phyloP scores from a whole-genome alignment of 1,140 invertebrate species.

The Platyscapa corneri region DNA sequence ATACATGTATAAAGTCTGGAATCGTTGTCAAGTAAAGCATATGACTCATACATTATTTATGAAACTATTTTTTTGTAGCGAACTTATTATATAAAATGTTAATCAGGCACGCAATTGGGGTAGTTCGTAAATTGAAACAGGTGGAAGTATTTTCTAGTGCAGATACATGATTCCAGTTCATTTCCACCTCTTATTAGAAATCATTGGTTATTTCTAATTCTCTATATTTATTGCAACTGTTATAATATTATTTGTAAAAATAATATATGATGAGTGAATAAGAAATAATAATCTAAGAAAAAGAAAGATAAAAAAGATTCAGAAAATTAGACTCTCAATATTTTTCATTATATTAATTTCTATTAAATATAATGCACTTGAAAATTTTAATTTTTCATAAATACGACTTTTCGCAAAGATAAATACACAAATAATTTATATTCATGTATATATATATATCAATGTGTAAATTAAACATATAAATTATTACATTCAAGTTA shows the following conservation, averaged over 20 bases:
- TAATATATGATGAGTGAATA: too few species aligned
- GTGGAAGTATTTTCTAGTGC: conserved; percentile 63
- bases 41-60: not conserved
- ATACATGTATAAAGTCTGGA: conserved; percentile 13
- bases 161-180: not conserved
- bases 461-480: too few species aligned
- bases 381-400: too few species aligned
- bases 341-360: too few species aligned
- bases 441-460: too few species aligned
- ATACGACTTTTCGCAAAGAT: too few species aligned
- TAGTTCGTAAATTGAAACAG: conserved; percentile 69
- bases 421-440: too few species aligned
- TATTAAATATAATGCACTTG: too few species aligned
- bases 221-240: not conserved
- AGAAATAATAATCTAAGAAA: not conserved
- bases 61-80: too few species aligned
- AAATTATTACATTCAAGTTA: too few species aligned
- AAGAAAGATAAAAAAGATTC: not conserved
- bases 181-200: not conserved
- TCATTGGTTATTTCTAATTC: not conserved
- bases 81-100: conserved; percentile 32
- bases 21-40: conserved; percentile 14
- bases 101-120: conserved; percentile 73
- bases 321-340: conserved; percentile 24
- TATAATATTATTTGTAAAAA: not conserved